Evolutionary conservation across 2,888 invertebrate genomes (phyloP).

Genomic region (Rugalucina vietnamica): DNA sequence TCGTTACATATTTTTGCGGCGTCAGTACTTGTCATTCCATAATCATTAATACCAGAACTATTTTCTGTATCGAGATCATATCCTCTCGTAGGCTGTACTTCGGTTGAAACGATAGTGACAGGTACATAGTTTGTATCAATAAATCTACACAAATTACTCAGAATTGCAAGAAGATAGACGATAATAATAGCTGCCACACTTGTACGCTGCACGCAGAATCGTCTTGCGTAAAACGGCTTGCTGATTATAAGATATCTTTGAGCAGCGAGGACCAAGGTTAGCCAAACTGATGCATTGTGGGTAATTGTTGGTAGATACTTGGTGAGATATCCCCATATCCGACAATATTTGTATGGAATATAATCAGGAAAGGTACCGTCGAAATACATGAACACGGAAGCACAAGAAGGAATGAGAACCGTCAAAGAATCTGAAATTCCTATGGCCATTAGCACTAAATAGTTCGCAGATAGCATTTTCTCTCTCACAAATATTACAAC

Average conservation of each 20-base stretch:
- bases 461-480: constrained; percentile 95
- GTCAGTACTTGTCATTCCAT: too few species aligned
- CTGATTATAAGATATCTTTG: constrained; percentile 97
- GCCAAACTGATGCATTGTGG: constrained; percentile 96
- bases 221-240: constrained; percentile 93
- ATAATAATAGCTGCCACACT: constrained; percentile 90
- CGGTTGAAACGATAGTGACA: constrained; percentile 39
- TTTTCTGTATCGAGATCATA: neutral
- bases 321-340: constrained; percentile 87
- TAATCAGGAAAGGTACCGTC: constrained; percentile 93
- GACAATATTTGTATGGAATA: constrained; percentile 90
- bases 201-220: constrained; percentile 87
- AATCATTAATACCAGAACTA: neutral
- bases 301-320: constrained; percentile 85
- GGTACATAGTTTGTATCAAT: constrained; percentile 89
- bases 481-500: constrained; percentile 93
- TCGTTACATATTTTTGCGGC: constrained; percentile 81
- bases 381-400: constrained; percentile 95
- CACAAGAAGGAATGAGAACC: constrained; percentile 83
- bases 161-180: constrained; percentile 90
- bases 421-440: constrained; percentile 97
- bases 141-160: constrained; percentile 93
- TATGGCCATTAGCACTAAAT: constrained; percentile 96
- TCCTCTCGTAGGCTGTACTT: neutral
- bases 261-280: constrained; percentile 94